Percentiles rank a stretch among this genome's conserved stretches.
Conservation (phyloP, 2,113 vertebrate genomes). For the Grammomys surdaster region DNA sequence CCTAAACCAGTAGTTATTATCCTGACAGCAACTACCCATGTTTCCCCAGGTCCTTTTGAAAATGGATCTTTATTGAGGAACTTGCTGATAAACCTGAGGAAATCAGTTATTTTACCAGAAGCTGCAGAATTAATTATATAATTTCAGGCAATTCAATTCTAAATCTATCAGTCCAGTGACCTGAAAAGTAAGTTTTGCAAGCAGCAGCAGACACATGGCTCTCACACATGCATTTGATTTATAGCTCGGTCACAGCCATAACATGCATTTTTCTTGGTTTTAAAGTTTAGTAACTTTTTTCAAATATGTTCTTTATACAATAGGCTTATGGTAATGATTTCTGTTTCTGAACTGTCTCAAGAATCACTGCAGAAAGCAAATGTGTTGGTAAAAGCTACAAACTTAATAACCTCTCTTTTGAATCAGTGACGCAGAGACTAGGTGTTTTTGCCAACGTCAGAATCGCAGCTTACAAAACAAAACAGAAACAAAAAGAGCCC, state of each 20-base stretch:
- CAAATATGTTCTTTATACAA: conserved; percentile 13
- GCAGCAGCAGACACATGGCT: conserved; percentile 9
- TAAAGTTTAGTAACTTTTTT: conserved; percentile 19
- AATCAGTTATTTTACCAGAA: conserved; percentile 58
- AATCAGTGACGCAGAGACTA: conserved; percentile 49
- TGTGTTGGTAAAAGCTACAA: conserved; percentile 48
- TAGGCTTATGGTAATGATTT: conserved; percentile 33
- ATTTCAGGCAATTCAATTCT: conserved; percentile 36
- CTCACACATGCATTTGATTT: neutral
- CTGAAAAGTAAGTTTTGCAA: neutral
- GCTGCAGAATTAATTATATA: conserved; percentile 42
- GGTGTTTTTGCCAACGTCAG: conserved; percentile 16
- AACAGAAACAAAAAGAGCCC: neutral
- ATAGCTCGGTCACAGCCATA: neutral
- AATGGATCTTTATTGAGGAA: conserved; percentile 54
- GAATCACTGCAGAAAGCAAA: neutral
- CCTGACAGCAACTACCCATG: neutral
- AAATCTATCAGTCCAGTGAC: conserved; percentile 19
- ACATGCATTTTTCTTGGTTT: conserved; percentile 10
- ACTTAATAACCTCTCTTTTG: conserved; percentile 50
- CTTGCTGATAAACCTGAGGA: conserved; percentile 26
- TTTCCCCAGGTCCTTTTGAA: conserved; percentile 14
- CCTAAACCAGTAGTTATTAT: neutral
- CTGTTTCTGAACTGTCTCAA: conserved; percentile 36
- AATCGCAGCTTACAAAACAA: conserved; percentile 36